Evolutionary conservation across 2,888 invertebrate species (phyloP), one percentile per base, ranked within the genome.

Genomic region (Eilema caniola): DNA sequence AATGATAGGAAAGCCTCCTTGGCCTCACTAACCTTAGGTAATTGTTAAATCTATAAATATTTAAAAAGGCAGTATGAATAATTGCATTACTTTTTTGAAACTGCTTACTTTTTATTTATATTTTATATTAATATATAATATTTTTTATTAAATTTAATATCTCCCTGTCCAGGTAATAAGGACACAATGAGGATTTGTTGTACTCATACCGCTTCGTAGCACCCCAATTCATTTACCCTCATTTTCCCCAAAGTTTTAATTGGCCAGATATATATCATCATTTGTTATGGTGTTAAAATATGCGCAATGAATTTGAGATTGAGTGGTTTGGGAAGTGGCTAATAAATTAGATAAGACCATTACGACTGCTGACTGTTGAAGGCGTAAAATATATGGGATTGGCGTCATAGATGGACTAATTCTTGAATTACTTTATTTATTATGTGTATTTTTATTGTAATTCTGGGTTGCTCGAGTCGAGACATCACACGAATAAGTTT

Each of bases 331-430:
- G 64, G 64, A 61, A 65, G 60, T 47, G 11, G 24, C 24, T 65
- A 60, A 70, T 70, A 70, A 66, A 70, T 70, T 66, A 66, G 25
- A 56, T 20, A 66, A 53, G 56, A 20, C 37, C 61, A 62, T 66
- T 66, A 62, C 56, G 63, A 65, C 25, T 41, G 53, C 16, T 56
- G 63, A 61, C 25, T 41, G 33, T 5, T 56, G 60, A 66, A 70
- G 56, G 33, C 11, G 25, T 62, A 11, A 70, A 24, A 65, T 53
- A 66, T 37, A 62, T 66, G 11, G 33, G n/a, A 28, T 62, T 65
- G 65, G 37, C 65, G 61, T 70, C 37, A 66, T 56, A 56, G 20
- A 37, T 62, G 65, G 14, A 56, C 61, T 31, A 69, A 53, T 69
- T 69, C 66, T 56, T 62, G 62, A 66, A 70, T 62, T 24, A 37